Percentiles rank a stretch among this genome's conserved stretches.
Conservation (phyloP, 2,113 vertebrate species). For the Setophaga coronata region DNA sequence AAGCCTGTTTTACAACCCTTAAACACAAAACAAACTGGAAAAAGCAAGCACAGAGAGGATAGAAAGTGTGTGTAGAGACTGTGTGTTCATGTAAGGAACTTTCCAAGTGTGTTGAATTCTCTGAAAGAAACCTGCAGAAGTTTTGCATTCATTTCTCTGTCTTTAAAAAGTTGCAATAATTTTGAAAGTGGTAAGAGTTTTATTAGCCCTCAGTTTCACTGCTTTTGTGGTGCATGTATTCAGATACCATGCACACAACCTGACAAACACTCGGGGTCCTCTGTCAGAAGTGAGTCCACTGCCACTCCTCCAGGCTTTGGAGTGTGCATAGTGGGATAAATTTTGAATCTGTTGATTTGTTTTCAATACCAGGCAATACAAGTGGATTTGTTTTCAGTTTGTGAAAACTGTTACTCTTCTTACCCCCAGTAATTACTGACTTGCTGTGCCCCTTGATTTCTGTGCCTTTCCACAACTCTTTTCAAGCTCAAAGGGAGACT, state of each 20-base stretch:
- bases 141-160: background rate
- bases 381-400: background rate
- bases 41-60: background rate
- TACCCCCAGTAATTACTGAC: background rate
- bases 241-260: background rate
- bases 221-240: background rate
- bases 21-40: background rate
- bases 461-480: background rate
- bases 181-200: background rate
- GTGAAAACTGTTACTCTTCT: background rate
- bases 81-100: background rate
- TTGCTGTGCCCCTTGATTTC: background rate
- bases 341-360: background rate
- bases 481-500: background rate
- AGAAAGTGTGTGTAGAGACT: background rate
- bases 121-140: background rate
- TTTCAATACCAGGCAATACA: fast-evolving
- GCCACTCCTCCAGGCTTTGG: background rate
- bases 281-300: background rate
- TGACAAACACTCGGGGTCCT: background rate
- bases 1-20: background rate
- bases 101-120: background rate
- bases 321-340: background rate
- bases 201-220: background rate
- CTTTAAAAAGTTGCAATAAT: background rate